Percentiles rank a stretch among this genome's conserved stretches.
Conservation (phyloP, 2,888 invertebrate genomes). For the Arrhopalites spinosus region DNA sequence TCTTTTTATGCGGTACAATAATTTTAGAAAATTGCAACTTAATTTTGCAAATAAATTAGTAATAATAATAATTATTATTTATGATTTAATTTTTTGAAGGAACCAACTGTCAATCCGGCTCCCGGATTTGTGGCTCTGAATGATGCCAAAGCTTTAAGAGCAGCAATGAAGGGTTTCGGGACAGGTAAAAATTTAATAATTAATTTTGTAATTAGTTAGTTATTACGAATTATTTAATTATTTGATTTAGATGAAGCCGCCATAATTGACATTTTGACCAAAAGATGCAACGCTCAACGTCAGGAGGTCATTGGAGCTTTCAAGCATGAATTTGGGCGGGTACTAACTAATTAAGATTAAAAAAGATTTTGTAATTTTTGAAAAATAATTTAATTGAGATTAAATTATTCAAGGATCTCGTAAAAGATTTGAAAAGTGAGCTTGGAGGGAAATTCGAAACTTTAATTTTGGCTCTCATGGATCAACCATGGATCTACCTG, state of each 20-base stretch:
- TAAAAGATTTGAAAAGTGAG: conserved; percentile 74
- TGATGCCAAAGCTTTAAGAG: conserved; percentile 70
- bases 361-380: neutral
- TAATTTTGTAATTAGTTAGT: neutral
- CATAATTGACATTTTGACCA: conserved; percentile 73
- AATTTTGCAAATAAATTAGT: no score
- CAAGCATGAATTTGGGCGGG: conserved; percentile 64
- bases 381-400: conserved; percentile 3
- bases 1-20: no score
- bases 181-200: conserved; percentile 41
- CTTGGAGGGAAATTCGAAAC: conserved; percentile 77
- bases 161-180: conserved; percentile 77
- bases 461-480: conserved; percentile 72
- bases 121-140: conserved; percentile 68
- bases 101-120: conserved; percentile 68
- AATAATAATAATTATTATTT: neutral
- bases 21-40: no score
- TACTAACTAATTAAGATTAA: conserved; percentile 48
- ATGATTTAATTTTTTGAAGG: conserved; percentile 44
- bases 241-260: conserved; percentile 73
- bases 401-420: conserved; percentile 64
- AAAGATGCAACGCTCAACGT: conserved; percentile 72
- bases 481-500: conserved; percentile 64
- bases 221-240: conserved; percentile 8
- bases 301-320: conserved; percentile 70